Evolutionary conservation across 2,888 invertebrate species (phyloP), one percentile per base, ranked within the genome.

Genomic region (Andrena bucephala): DNA sequence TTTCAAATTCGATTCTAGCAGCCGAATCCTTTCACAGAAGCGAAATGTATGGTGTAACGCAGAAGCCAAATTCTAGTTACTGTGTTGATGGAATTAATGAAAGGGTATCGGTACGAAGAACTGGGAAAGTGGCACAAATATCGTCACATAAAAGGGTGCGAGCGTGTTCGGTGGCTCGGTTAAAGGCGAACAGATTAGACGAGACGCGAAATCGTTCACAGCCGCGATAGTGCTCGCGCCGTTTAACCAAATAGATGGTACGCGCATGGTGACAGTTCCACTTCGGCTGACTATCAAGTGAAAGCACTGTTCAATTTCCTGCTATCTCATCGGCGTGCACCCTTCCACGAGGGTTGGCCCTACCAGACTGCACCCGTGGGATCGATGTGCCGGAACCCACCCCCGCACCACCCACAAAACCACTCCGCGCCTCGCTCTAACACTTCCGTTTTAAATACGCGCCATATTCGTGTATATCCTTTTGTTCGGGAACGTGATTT

Each of bases 271-370:
- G 83, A 80, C 81, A 77, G 54, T 74, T 77, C 68, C 68, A 66
- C 70, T 81, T 86, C 65, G 74, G 57, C 59, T 57, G 72, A 54
- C 83, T 75, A 76, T 77, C 83, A 81, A 69, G 63, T 73, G 77
- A 82, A 71, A 85, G 81, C 85, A 63, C 83, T 83, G 80, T 85
- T 85, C 83, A 85, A 87, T 87, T 87, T 87, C 81, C 87, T 85
- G 79, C 85, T 85, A 77, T 81, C 82, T 81, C 77, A 70, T 70
- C 77, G 71, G 31, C 54, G 59, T 76, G 70, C 73, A 80, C 74
- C 81, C 81, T 81, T 77, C 77, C 73, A 77, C 77, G 71, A 79
- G 81, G 72, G 31, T 66, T 42, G 60, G 68, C 59, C 59, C 63
- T 77, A 84, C 71, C 69, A 80, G 86, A 74, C 80, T 86, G 80